Percentiles rank a stretch among this genome's conserved stretches.
These are phyloP conservation scores for Acronicta leporina DNA, from an alignment of 2,888 invertebrate species.

Conservation along the genomic window DNA sequence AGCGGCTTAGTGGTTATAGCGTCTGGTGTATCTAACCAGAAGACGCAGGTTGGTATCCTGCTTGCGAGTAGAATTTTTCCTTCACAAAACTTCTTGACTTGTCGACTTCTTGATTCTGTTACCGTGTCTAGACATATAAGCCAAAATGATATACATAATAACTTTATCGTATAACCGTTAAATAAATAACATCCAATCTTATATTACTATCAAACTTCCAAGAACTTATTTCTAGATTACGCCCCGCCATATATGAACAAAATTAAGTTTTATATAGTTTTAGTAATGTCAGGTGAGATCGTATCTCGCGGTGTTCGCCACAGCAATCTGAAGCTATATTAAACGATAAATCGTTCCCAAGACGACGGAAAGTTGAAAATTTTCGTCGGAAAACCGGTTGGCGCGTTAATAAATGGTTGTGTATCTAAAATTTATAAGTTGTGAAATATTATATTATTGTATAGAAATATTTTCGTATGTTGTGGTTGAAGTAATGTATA, in stretches of 20 bases:
- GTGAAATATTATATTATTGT: slow-evolving; percentile 45
- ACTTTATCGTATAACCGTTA: no score
- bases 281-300: slow-evolving; percentile 45
- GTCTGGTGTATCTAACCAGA: no score
- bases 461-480: slow-evolving; percentile 21
- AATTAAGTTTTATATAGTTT: slow-evolving; percentile 49
- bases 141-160: no score
- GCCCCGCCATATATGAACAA: slow-evolving; percentile 41
- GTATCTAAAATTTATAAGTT: slow-evolving; percentile 51
- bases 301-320: slow-evolving; percentile 41
- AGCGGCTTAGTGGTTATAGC: no score
- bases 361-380: slow-evolving; percentile 59
- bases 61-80: no score
- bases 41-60: no score
- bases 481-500: neutral
- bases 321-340: slow-evolving; percentile 55
- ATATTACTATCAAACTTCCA: slow-evolving; percentile 15
- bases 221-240: slow-evolving; percentile 42
- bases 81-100: no score
- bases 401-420: slow-evolving; percentile 55
- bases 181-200: no score
- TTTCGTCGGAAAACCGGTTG: slow-evolving; percentile 53
- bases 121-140: no score
- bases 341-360: slow-evolving; percentile 60
- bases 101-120: no score